phyloP scores from a whole-genome alignment of 2,113 vertebrate species.

The Gallinago media region DNA sequence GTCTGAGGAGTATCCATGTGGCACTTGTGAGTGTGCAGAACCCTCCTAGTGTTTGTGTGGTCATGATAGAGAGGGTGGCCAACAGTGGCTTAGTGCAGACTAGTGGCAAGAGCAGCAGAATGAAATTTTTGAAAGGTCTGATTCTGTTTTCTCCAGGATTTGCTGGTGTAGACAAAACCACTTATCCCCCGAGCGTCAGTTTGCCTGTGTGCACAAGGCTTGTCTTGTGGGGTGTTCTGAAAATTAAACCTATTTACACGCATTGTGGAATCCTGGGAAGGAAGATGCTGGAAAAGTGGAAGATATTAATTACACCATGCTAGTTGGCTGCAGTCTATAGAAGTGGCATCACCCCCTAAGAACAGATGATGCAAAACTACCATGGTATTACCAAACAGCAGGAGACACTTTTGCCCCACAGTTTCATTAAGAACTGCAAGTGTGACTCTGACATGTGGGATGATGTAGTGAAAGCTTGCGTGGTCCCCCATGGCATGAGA shows the following conservation, averaged over 20 bases:
- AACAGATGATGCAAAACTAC: conserved; percentile 7
- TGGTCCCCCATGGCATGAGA: not conserved
- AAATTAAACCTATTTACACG: not conserved
- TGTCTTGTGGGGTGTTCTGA: not conserved
- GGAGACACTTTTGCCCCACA: not conserved
- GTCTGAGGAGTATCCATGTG: not conserved
- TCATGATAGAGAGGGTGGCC: not conserved
- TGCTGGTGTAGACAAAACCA: not conserved
- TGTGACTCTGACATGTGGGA: not conserved
- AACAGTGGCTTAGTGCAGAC: too few relatives aligned
- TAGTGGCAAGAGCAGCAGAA: not conserved
- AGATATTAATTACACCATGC: not conserved
- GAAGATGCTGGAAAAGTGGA: not conserved
- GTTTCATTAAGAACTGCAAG: not conserved
- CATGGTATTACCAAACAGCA: not conserved
- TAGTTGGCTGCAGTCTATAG: not conserved
- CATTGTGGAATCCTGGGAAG: not conserved
- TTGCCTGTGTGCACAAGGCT: not conserved
- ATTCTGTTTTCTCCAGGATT: not conserved
- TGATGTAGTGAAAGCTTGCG: not conserved
- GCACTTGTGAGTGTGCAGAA: not conserved
- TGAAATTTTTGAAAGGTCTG: not conserved
- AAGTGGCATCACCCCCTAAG: not conserved
- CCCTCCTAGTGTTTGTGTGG: not conserved
- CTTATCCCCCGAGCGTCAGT: accelerated